Evolutionary conservation across 2,113 vertebrate species (phyloP).

Genomic region (Neotoma lepida): DNA sequence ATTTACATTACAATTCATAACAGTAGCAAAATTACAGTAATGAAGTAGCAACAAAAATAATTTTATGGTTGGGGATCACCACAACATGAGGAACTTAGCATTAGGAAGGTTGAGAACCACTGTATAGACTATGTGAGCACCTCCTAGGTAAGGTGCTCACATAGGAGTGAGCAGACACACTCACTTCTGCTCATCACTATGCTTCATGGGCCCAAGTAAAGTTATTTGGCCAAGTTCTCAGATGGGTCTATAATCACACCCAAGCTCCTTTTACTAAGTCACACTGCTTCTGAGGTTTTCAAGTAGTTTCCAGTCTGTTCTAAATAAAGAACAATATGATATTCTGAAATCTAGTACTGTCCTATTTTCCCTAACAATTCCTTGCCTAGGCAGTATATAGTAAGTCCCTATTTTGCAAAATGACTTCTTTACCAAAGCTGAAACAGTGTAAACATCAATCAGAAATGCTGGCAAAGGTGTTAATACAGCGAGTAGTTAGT

Average conservation of each 20-base stretch:
- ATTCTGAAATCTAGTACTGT: background rate
- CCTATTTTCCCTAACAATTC: background rate
- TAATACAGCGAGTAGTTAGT: background rate
- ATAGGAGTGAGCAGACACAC: background rate
- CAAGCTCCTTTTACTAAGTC: background rate
- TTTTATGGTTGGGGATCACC: background rate
- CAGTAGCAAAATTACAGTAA: background rate
- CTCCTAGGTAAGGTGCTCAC: background rate
- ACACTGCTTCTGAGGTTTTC: background rate
- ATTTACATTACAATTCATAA: background rate
- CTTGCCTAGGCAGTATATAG: slow-evolving; percentile 4
- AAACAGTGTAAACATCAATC: background rate
- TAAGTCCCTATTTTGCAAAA: background rate
- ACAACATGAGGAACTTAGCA: background rate
- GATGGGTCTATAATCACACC: background rate
- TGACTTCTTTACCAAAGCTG: background rate
- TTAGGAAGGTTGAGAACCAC: background rate
- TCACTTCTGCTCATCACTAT: background rate
- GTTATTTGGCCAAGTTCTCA: background rate
- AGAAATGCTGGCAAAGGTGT: background rate
- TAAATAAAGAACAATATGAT: background rate
- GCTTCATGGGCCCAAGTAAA: background rate
- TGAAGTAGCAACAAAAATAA: background rate
- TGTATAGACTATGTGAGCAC: background rate
- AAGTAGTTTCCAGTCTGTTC: background rate